A percentile compares a stretch with the other conserved stretches of the same genome.
These are phyloP conservation scores for Andrena praecox DNA, from an alignment of 2,888 invertebrate species.

Conservation along the genomic window DNA sequence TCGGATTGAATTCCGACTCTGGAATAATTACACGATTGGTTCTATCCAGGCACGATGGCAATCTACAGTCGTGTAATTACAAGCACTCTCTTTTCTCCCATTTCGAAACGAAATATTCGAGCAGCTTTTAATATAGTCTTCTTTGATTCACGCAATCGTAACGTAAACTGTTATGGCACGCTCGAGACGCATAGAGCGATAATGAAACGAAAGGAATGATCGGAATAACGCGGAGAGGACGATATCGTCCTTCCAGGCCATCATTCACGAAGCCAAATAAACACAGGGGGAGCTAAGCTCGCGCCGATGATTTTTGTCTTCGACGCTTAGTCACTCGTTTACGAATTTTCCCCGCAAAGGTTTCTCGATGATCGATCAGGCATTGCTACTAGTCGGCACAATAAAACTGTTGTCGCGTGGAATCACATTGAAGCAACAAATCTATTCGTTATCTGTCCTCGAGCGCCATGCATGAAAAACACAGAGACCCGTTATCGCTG, in stretches of 20 bases:
- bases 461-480: slow-evolving; percentile 20
- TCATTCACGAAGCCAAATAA: slow-evolving; percentile 77
- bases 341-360: slow-evolving; percentile 63
- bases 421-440: slow-evolving; percentile 16
- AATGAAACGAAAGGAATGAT: slow-evolving; percentile 13
- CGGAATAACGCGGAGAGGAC: slow-evolving; percentile 27
- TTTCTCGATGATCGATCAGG: slow-evolving; percentile 51
- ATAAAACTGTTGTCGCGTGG: slow-evolving; percentile 1
- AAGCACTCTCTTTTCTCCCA: slow-evolving; percentile 20
- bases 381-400: slow-evolving; percentile 15
- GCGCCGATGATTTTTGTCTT: slow-evolving; percentile 63
- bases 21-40: slow-evolving; percentile 55
- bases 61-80: slow-evolving; percentile 39
- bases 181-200: background rate
- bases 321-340: slow-evolving; percentile 75
- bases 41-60: slow-evolving; percentile 31
- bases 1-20: slow-evolving; percentile 54
- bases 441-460: slow-evolving; percentile 46
- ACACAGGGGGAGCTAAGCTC: slow-evolving; percentile 63
- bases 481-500: slow-evolving; percentile 17
- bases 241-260: slow-evolving; percentile 50
- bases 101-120: slow-evolving; percentile 17
- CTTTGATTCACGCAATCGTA: slow-evolving; percentile 1
- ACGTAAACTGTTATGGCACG: slow-evolving; percentile 14
- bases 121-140: slow-evolving; percentile 9